A percentile compares a stretch with the other conserved stretches of the same genome.
phyloP scores from a whole-genome alignment of 2,113 vertebrate species.

The Eubucco bourcierii region DNA sequence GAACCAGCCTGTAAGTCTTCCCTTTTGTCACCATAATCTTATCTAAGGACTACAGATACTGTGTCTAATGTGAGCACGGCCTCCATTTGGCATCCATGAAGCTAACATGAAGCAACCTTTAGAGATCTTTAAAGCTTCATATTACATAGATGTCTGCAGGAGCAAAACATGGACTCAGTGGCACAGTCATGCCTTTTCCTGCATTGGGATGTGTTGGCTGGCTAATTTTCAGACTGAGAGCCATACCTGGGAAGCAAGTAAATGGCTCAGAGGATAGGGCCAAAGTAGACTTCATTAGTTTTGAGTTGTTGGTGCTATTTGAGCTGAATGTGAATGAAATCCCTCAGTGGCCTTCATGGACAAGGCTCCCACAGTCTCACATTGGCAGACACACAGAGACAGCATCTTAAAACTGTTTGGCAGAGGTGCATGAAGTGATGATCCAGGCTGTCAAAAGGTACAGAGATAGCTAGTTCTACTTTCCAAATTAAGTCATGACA shows the following conservation, averaged over 20 bases:
- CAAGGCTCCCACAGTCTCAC: background rate
- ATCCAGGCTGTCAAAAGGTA: background rate
- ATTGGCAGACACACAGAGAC: background rate
- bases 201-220: background rate
- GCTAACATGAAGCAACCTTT: background rate
- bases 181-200: background rate
- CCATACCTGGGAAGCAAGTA: background rate
- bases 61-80: background rate
- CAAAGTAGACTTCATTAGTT: background rate
- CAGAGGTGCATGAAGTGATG: background rate
- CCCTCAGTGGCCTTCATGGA: background rate
- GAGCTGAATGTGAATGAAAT: background rate
- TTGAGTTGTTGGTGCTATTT: background rate
- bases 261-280: background rate
- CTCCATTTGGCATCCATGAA: background rate
- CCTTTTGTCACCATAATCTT: background rate
- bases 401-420: background rate
- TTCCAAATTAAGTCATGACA: background rate
- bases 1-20: background rate
- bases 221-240: background rate
- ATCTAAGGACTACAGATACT: background rate
- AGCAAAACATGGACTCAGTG: background rate
- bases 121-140: background rate
- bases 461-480: background rate
- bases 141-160: background rate